Evolutionary conservation across 35 echinoderm and acorn worm genomes (phyloP).

Genomic region (Heliocidaris erythrogramma): DNA sequence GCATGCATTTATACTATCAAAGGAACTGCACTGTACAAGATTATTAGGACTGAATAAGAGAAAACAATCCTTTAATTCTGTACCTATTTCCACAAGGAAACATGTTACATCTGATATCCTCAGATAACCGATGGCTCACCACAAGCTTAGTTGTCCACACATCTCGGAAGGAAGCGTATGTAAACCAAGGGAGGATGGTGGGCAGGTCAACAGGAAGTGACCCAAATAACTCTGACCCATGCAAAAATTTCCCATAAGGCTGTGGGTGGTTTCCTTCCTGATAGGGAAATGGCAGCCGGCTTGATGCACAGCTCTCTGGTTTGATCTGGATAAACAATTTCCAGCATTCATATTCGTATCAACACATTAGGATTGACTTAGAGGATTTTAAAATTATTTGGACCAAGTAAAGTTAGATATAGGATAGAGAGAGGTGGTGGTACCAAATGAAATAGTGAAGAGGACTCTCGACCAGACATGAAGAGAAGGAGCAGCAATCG

Average conservation of each 20-base stretch:
- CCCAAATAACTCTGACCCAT: neutral
- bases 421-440: neutral
- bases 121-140: neutral
- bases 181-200: neutral
- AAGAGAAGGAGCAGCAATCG: neutral
- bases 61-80: no score
- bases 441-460: neutral
- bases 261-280: neutral
- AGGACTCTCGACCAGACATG: neutral
- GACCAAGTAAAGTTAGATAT: neutral
- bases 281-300: neutral
- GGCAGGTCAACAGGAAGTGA: neutral
- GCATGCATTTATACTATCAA: no score
- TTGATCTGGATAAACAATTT: no score
- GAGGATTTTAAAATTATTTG: neutral
- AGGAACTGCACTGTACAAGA: no score
- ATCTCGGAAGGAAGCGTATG: neutral
- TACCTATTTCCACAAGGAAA: neutral
- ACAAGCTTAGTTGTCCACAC: neutral
- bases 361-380: neutral
- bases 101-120: neutral
- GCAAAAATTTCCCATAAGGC: neutral
- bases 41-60: no score
- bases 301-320: no score
- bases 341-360: no score